Base-by-base conservation (phyloP, 1,140 invertebrate species). In the Anoplophora glabripennis region DNA sequence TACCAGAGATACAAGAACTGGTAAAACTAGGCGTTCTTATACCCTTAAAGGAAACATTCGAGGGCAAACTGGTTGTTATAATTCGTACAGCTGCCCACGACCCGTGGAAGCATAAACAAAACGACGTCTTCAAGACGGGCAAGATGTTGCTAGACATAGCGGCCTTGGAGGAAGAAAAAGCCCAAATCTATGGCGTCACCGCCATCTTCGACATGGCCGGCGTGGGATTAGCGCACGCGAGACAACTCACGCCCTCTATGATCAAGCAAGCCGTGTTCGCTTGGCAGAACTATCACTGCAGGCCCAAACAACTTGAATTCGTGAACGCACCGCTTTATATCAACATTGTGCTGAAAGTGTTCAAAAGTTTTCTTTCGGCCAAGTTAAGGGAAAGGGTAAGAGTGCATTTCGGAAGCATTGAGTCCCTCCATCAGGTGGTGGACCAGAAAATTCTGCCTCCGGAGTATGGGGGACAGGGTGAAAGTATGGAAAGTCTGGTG, bases 281-380 rank as follows among this genome's bases (percentile, higher is more conserved):
- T 5, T 87, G 84, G 85, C 84, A 86, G 75, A 83, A 83, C 28
- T 89, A 89, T 69, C 87, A 88, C 4, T 77, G 84, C n/a, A 79
- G 87, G 63, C 81, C 86, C 12, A 83, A 85, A 65, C 76, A 82
- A 0, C 71, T 89, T 18, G 83, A 89, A 64, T 89, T 88, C 65
- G 76, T 89, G 1, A 87, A 90, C 71, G 80, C 85, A 4, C 87
- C 87, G 0, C 63, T 70, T 1, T 80, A 88, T 62, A 79, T 89
- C 12, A 86, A 89, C 66, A 74, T 85, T 4, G 75, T 90, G 7
- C 73, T 90, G 15, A 83, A 82, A 44, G 79, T 90, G 7, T 83
- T 89, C 54, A 83, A 82, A 71, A 78, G 70, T 51, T 90, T 90
- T 65, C 84, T 90, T 84, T 83, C 79, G 18, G 75, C 82, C 38